A percentile compares a stretch with the other conserved stretches of the same genome.
phyloP scores from a whole-genome alignment of 2,888 invertebrate genomes.

The Cecidostiba fungosa region DNA sequence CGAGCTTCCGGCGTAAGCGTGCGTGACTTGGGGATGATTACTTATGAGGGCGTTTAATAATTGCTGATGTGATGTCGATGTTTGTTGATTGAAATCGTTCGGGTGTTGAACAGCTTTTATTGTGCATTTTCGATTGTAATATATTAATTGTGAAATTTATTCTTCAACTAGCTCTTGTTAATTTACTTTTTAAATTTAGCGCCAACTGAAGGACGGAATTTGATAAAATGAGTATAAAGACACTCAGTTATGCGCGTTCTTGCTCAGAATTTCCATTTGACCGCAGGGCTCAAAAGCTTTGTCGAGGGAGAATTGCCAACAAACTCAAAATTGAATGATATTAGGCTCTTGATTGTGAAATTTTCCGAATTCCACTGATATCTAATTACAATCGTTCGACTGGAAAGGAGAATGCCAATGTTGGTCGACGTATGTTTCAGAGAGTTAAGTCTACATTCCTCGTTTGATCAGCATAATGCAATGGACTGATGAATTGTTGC shows the following conservation, averaged over 20 bases:
- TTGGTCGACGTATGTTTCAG: background rate
- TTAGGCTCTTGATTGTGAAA: constrained; percentile 12
- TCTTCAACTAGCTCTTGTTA: too few species aligned
- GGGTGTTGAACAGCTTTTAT: too few species aligned
- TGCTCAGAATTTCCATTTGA: background rate
- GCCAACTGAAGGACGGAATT: too few species aligned
- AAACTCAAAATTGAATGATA: background rate
- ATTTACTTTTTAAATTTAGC: too few species aligned
- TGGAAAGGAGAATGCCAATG: constrained; percentile 4
- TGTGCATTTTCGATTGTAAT: too few species aligned
- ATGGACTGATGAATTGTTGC: background rate
- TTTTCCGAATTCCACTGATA: constrained; percentile 6
- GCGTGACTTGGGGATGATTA: background rate
- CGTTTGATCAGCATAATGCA: background rate
- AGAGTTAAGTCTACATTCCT: background rate
- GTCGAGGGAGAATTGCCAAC: background rate
- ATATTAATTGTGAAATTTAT: too few species aligned
- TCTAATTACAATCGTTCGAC: background rate
- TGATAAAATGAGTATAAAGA: too few species aligned
- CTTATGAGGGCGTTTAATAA: background rate
- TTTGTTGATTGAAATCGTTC: too few species aligned
- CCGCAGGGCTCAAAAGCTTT: background rate
- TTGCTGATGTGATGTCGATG: background rate
- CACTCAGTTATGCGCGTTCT: background rate
- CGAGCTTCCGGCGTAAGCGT: background rate